These are phyloP conservation scores for Eubasilissa splendida DNA, from an alignment of 2,888 invertebrate genomes.

Conservation along the genomic window DNA sequence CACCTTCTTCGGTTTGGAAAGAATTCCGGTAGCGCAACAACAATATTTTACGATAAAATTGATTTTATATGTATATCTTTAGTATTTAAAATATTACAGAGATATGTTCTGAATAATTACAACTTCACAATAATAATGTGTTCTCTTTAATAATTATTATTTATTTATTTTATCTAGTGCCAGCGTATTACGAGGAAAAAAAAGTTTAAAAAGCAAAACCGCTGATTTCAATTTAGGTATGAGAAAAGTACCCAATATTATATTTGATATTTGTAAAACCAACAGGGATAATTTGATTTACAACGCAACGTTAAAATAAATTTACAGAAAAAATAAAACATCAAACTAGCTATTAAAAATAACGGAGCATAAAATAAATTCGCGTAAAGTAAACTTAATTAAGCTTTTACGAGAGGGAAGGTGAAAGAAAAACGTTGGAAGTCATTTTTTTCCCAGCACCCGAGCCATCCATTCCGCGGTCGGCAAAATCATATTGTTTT, in stretches of 20 bases:
- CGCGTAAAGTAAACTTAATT: conserved; percentile 8
- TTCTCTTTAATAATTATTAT: too few relatives aligned
- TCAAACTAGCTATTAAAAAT: conserved; percentile 8
- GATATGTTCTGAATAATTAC: too few relatives aligned
- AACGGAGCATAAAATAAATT: background rate
- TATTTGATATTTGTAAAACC: background rate
- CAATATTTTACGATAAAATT: too few relatives aligned
- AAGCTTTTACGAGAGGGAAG: conserved; percentile 9
- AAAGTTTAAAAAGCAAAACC: background rate
- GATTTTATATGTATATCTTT: too few relatives aligned
- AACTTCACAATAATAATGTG: too few relatives aligned
- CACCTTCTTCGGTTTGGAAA: too few relatives aligned
- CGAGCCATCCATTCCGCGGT: conserved; percentile 33
- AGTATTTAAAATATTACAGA: too few relatives aligned
- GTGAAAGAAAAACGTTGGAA: background rate
- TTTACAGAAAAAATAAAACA: conserved; percentile 22
- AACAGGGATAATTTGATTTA: background rate
- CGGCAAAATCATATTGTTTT: conserved; percentile 39
- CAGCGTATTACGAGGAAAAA: too few relatives aligned
- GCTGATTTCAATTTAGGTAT: background rate
- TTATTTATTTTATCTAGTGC: too few relatives aligned
- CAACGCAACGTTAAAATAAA: background rate
- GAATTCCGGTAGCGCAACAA: too few relatives aligned
- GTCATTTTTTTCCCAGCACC: conserved; percentile 14
- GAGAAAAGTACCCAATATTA: background rate